Evolutionary conservation across 2,113 vertebrate genomes (phyloP).

Genomic region (Lepisosteus oculatus): DNA sequence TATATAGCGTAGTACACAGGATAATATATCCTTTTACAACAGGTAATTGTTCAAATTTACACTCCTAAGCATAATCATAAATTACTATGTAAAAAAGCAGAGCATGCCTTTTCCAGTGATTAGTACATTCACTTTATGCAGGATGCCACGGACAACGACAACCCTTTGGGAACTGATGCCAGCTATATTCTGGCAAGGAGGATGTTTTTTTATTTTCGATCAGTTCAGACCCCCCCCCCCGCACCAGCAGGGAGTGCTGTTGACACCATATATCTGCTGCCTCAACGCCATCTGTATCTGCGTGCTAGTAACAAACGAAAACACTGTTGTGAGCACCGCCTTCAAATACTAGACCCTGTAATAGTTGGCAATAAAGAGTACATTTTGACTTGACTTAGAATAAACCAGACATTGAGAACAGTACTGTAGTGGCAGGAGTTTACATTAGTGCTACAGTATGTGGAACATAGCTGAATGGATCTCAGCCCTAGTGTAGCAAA

Average conservation of each 20-base stretch:
- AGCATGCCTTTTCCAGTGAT: slow-evolving; percentile 70
- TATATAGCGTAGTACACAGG: slow-evolving; percentile 68
- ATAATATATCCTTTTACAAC: slow-evolving; percentile 80
- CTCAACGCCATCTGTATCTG: neutral
- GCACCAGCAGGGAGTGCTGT: neutral
- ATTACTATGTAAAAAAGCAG: slow-evolving; percentile 71
- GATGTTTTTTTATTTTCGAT: neutral
- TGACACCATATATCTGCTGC: neutral
- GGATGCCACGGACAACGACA: slow-evolving; percentile 35
- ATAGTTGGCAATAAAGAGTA: too few species aligned
- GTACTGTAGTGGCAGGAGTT: too few species aligned
- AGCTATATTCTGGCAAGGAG: slow-evolving; percentile 5
- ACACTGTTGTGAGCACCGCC: slow-evolving; percentile 4
- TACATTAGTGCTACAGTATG: too few species aligned
- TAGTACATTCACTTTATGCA: slow-evolving; percentile 67
- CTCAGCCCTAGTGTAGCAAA: too few species aligned
- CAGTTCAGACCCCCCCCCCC: neutral
- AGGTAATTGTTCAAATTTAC: slow-evolving; percentile 71
- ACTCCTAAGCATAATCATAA: slow-evolving; percentile 75
- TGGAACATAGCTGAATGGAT: too few species aligned
- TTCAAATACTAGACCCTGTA: too few species aligned
- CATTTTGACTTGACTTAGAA: too few species aligned
- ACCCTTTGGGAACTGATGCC: slow-evolving; percentile 1
- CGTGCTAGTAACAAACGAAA: neutral
- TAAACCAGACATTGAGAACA: too few species aligned